Evolutionary conservation across 2,888 invertebrate species (phyloP), one percentile per base, ranked within the genome.

Genomic region (Arge pagana): DNA sequence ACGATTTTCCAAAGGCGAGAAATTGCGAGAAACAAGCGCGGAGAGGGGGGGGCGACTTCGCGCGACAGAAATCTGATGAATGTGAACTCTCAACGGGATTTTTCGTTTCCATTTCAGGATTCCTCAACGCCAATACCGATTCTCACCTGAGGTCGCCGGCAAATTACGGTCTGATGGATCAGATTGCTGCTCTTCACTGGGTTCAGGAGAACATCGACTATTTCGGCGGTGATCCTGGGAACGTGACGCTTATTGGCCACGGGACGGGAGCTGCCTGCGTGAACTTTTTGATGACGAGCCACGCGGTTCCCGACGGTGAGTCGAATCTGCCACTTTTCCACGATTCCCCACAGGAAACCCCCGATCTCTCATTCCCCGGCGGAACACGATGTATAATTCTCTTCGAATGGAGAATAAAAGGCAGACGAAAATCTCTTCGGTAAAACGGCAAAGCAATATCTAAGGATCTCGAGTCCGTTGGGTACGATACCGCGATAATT

Each of bases 121-220:
- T 93, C 78, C 83, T 93, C 53, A 93, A 93, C 76, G 91, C 92
- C 54, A 90, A 93, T 70, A 89, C 90, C 18, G 92, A 92, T 77
- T 89, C 90, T 60, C 90, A 87, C 77, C 86, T 90, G 37, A 85
- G 89, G 56, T 89, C 91, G 24, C 92, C 93, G 31, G 90, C 93
- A 40, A 98, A 98, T 82, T 96, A 96, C 78, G 98, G 97, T n/a
- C 85, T 98, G 52, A 93, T 96, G 89, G 98, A 97, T 79, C 93
- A 95, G 79, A 92, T 96, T 65, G 96, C 95, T 1, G 96, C 96
- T 0, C 80, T 97, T 57, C 95, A 95, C 72, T 96, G 96, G 96
- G 86, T 97, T 56, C 92, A 94, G 71, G 94, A 94, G 77, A 96
- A 97, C 77, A 93, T 97, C 43, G 93, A 87, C 0, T 88, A 89